Base-by-base conservation (phyloP, 2,888 invertebrate species). In the Megalurothrips usitatus region DNA sequence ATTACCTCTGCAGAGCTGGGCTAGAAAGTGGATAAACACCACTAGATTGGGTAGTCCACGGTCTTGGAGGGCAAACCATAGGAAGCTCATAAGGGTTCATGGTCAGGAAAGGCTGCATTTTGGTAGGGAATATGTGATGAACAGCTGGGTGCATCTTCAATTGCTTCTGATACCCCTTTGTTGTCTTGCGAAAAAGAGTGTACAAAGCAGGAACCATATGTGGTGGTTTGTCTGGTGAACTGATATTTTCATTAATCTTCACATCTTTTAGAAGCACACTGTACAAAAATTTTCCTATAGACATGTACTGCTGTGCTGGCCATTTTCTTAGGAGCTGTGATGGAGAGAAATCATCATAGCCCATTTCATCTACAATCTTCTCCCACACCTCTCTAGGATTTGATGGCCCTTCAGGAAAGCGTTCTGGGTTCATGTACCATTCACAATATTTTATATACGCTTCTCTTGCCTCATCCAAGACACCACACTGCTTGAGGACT, bases 181-280 rank as follows among this genome's bases (percentile, higher is more conserved):
- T 75, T 26, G 68, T 26, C 26, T 75, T 75, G 11, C 95, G 91
- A 87, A 92, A 95, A 82, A 96, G 89, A 78, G 92, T 92, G 87
- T 94, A 96, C 85, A 96, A 94, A 0, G 93, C 94, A 0, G 95
- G 94, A 81, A 94, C 86, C 82, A 90, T 87, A 87, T 92, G 92
- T 75, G 80, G 23, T 14, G 28, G 23, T 19, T 84, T 87, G 84
- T 91, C 91, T 0, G 86, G 84, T 84, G 90, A 90, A 87, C 94
- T 89, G 83, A 92, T 89, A 85, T 94, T 93, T 1, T 92, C 90
- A 86, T 96, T 92, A 80, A 97, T 91, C 88, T 96, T 95, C 11
- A 96, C 89, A 86, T 96, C 95, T 81, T 94, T 92, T 86, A 96
- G 90, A 19, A 97, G 92, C 79, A 97, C 94, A 84, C 94, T 93